Percentiles rank a stretch among this genome's conserved stretches.
These are phyloP conservation scores for Ophioderma brevispina DNA, from an alignment of 35 echinoderm and acorn worm genomes.

Conservation along the genomic window DNA sequence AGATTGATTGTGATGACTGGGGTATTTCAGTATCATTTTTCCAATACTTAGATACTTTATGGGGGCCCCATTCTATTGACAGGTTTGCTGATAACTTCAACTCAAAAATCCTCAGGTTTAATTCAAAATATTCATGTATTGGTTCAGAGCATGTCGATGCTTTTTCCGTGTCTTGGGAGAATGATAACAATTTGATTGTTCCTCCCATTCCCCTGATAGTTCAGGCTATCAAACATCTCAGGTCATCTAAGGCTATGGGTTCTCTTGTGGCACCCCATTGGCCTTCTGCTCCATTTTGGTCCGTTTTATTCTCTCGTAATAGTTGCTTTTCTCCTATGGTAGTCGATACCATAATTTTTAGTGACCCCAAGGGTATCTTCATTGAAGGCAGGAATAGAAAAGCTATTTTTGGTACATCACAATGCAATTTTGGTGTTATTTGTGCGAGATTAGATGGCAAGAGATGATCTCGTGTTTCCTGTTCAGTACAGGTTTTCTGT, in stretches of 20 bases:
- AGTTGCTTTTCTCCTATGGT: neutral
- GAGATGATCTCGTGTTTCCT: neutral
- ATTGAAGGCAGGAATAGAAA: neutral
- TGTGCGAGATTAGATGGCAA: neutral
- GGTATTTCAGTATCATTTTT: slow-evolving; percentile 23
- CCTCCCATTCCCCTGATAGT: slow-evolving; percentile 23
- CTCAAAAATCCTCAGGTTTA: neutral
- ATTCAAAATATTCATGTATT: slow-evolving; percentile 29
- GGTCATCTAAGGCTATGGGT: neutral
- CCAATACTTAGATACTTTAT: neutral
- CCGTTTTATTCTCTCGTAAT: slow-evolving; percentile 1
- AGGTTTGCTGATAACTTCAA: slow-evolving; percentile 53
- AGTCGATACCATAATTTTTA: neutral
- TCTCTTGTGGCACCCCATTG: slow-evolving; percentile 13
- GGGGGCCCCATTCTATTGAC: slow-evolving; percentile 52
- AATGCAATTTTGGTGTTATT: neutral
- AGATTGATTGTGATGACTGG: slow-evolving; percentile 48
- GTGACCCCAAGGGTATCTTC: neutral
- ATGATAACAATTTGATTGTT: slow-evolving; percentile 31
- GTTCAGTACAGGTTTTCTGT: neutral
- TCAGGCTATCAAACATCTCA: slow-evolving; percentile 9
- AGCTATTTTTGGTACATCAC: neutral
- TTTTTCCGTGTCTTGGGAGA: slow-evolving; percentile 26
- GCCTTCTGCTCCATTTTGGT: slow-evolving; percentile 36
- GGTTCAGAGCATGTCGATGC: slow-evolving; percentile 8